A percentile compares a stretch with the other conserved stretches of the same genome.
These are phyloP conservation scores for Operophtera brumata DNA, from an alignment of 2,888 invertebrate genomes.

Conservation along the genomic window DNA sequence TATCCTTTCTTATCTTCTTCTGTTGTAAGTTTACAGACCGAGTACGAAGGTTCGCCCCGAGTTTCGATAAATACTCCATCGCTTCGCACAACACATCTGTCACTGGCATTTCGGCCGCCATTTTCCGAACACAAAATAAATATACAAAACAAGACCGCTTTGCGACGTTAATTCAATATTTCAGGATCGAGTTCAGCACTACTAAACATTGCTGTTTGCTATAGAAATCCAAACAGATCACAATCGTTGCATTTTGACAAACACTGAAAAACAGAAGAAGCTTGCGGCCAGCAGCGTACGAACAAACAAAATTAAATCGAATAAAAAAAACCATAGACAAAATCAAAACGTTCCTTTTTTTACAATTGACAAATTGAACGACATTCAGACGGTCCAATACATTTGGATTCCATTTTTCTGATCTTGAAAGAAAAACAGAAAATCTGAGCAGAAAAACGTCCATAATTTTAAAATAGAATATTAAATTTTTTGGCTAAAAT, in stretches of 20 bases:
- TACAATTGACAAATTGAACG: slow-evolving; percentile 8
- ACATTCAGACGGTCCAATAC: not conserved
- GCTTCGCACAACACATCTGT: slow-evolving; percentile 68
- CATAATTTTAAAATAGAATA: no score
- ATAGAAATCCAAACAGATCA: not conserved
- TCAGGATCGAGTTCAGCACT: not conserved
- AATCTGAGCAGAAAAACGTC: no score
- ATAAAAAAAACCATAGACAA: slow-evolving; percentile 64
- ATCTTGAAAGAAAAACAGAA: not conserved
- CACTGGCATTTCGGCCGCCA: slow-evolving; percentile 66
- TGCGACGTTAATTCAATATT: not conserved
- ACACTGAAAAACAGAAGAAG: slow-evolving; percentile 28
- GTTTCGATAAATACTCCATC: slow-evolving; percentile 71
- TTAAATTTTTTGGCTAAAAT: not conserved
- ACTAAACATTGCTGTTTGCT: not conserved
- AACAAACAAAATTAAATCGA: slow-evolving; percentile 39
- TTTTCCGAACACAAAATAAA: slow-evolving; percentile 39
- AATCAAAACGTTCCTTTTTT: slow-evolving; percentile 50
- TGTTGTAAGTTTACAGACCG: slow-evolving; percentile 65
- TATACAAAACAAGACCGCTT: not conserved
- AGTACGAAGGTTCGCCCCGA: slow-evolving; percentile 65
- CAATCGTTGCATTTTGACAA: not conserved
- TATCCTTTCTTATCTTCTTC: slow-evolving; percentile 61
- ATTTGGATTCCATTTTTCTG: not conserved
- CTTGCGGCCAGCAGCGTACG: not conserved